Evolutionary conservation across 2,113 vertebrate genomes (phyloP).

Genomic region (Myodes glareolus): DNA sequence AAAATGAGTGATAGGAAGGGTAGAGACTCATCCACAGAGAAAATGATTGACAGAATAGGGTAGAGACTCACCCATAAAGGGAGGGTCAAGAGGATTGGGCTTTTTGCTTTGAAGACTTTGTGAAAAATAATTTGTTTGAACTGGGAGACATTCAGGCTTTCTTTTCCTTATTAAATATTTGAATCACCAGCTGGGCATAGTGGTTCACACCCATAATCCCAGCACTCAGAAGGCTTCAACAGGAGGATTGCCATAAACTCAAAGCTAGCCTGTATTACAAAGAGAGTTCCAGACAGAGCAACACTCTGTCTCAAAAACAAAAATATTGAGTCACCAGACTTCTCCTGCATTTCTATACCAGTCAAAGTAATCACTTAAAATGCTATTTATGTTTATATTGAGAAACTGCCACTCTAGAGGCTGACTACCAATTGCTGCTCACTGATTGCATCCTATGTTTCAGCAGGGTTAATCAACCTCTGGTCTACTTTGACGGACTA

Average conservation of each 20-base stretch:
- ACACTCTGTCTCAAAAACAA: background rate
- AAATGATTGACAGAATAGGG: background rate
- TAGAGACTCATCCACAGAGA: background rate
- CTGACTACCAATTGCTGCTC: slow-evolving; percentile 14
- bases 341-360: slow-evolving; percentile 27
- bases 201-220: background rate
- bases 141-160: background rate
- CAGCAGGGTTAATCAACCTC: background rate
- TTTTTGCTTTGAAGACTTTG: background rate
- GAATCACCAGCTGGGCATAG: background rate
- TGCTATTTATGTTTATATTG: slow-evolving; percentile 4
- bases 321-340: background rate
- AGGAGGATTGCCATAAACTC: background rate
- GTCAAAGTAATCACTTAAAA: slow-evolving; percentile 23
- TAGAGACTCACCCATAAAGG: background rate
- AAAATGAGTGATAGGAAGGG: background rate
- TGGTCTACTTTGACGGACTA: background rate
- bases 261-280: background rate
- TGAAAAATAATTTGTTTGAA: slow-evolving; percentile 41
- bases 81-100: background rate
- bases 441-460: background rate
- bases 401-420: slow-evolving; percentile 27
- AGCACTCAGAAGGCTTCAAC: background rate
- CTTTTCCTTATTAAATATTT: slow-evolving; percentile 3
- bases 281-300: background rate